Percentiles rank a stretch among this genome's conserved stretches.
Evolutionary conservation across 1,140 invertebrate species (phyloP).

Genomic region (Sinella curviseta): DNA sequence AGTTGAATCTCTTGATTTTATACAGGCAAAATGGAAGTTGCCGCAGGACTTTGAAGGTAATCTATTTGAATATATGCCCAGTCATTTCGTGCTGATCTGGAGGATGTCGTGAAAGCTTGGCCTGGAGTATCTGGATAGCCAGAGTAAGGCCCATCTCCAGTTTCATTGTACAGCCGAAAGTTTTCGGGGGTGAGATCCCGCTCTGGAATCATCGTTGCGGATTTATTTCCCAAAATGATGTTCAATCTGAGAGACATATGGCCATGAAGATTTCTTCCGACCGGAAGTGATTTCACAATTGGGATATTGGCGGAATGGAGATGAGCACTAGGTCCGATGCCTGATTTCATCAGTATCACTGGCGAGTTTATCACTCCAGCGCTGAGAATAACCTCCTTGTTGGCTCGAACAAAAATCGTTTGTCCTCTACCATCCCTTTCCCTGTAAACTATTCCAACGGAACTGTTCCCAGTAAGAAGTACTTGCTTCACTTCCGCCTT

Average conservation of each 20-base stretch:
- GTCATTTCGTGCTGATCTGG: no score
- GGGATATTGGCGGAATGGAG: background rate
- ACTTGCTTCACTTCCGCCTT: slow-evolving; percentile 15
- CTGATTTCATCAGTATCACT: background rate
- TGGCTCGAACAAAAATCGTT: no score
- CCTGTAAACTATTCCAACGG: background rate
- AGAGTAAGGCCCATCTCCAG: background rate
- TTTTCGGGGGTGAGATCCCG: background rate
- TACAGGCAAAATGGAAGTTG: background rate
- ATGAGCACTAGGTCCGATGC: background rate
- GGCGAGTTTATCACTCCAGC: no score
- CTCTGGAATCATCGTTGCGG: background rate
- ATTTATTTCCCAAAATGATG: background rate
- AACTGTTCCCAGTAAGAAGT: background rate
- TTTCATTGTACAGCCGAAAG: background rate
- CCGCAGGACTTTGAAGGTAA: background rate
- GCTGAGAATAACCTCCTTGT: no score
- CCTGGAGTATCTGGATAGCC: background rate
- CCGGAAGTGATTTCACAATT: slow-evolving; percentile 18
- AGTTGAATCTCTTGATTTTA: background rate
- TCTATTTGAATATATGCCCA: slow-evolving; percentile 13
- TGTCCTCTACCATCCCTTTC: no score
- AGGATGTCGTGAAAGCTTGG: background rate
- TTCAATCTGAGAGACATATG: background rate
- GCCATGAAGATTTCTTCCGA: slow-evolving; percentile 9